Base-by-base conservation (phyloP, 2,888 invertebrate species). In the Sericinus montela region DNA sequence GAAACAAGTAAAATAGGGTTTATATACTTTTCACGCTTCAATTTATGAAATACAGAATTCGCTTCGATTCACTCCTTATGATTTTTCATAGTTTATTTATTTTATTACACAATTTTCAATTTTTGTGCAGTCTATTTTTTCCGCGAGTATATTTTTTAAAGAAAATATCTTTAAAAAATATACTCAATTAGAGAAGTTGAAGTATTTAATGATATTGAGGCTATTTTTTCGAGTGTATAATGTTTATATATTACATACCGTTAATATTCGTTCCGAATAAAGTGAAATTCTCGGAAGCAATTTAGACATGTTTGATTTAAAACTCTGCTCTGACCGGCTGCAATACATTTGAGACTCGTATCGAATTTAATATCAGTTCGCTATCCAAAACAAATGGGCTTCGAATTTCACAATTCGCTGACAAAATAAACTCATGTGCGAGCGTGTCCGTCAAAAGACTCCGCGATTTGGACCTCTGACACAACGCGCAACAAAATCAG, bases 1-100 rank as follows among this genome's bases (percentile, higher is more conserved):
- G 58, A 52, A 65, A 65, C 65, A 67, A 69, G 66, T 59, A 64
- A 61, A 65, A 58, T 60, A 56, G 55, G 56, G 57, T 54, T 51
- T 51, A 53, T 50, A 49, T 57, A 55, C 54, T 53, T 32, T 48
- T 49, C 25, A 43, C 46, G 28, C 43, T 48, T 28, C 43, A 38
- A 48, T 10, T 25, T 46, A 25, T 39, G 30, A 45, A 37, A 11
- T 14, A 6, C 25, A 25, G 25, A 4, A 25, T 25, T 25, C n/a
- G n/a, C n/a, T n/a, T n/a, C n/a, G n/a, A n/a, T n/a, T n/a, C n/a
- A n/a, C n/a, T n/a, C n/a, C n/a, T n/a, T n/a, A n/a, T n/a, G n/a
- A n/a, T n/a, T n/a, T n/a, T n/a, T n/a, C n/a, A n/a, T n/a, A n/a
- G n/a, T n/a, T n/a, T n/a, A n/a, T n/a, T n/a, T n/a, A n/a, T n/a